Evolutionary conservation across 1,140 invertebrate genomes (phyloP), one percentile per base, ranked within the genome.

Genomic region (Tetragonula clypearis): DNA sequence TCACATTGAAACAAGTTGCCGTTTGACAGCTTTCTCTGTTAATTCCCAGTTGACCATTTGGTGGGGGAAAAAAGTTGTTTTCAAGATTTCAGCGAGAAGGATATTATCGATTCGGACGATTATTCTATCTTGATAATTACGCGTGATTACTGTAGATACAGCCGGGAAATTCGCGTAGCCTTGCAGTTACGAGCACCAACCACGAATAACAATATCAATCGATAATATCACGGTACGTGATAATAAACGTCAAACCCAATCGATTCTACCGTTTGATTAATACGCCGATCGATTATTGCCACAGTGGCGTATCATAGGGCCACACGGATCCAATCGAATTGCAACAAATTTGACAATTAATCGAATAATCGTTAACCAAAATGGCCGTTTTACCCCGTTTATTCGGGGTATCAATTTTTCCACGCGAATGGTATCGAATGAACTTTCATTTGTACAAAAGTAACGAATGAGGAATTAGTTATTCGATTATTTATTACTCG

Each of bases 251-350:
- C 60, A 84, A 17, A 35, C 65, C 68, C 68, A 30, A 72, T 72
- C 66, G 66, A 72, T 72, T 84, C 79, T 49, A 79, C 23, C 41
- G 55, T 79, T 79, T 79, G 79, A 84, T 79, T 84, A 84, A 84
- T 84, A 84, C 82, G 26, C 11, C 49, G 26, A 72, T 68, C 56
- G 56, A 84, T 79, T 79, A 84, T 79, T 65, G 68, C 41, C 35
- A 56, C 62, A 62, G 72, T 79, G 12, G 65, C 17, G 30, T 55
- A 60, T 78, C 60, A 71, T 62, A 71, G 23, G 81, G 55, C 75
- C 41, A 3, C 68, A 6, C 9, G 12, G 68, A 23, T 55, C 30
- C 76, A 17, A 35, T 60, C 75, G 41, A 62, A 77, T 79, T 84
- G 78, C 53, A 79, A 60, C 76, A 53, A 84, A 84, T 84, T 72